Evolutionary conservation across 1,140 invertebrate genomes (phyloP).

Genomic region (Zeugodacus cucurbitae): DNA sequence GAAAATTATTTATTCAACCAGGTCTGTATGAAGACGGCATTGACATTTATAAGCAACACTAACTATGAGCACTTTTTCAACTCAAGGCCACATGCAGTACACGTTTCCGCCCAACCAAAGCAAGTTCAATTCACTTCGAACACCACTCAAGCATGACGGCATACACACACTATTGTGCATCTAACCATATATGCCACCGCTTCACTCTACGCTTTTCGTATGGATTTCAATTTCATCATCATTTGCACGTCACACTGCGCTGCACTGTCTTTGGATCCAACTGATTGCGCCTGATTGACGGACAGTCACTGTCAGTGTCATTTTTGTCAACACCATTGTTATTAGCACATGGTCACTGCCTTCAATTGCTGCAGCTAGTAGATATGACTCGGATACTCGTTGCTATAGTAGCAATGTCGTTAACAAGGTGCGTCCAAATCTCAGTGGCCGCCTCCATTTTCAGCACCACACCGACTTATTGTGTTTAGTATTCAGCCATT

Average conservation of each 20-base stretch:
- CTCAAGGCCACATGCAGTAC: no score
- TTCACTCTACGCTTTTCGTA: neutral
- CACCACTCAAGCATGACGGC: no score
- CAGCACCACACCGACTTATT: neutral
- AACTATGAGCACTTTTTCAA: no score
- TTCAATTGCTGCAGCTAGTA: neutral
- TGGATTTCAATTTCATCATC: slow-evolving; percentile 13
- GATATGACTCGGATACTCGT: neutral
- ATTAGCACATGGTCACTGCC: neutral
- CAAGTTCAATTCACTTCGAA: no score
- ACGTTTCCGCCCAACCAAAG: no score
- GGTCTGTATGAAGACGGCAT: no score
- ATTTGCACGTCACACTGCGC: neutral
- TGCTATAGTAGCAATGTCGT: no score
- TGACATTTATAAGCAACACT: no score
- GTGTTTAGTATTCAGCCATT: neutral
- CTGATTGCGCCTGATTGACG: slow-evolving; percentile 13
- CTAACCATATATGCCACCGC: no score
- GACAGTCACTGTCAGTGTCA: slow-evolving; percentile 30
- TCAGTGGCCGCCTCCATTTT: slow-evolving; percentile 2
- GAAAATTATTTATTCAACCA: no score
- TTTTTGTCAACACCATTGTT: slow-evolving; percentile 19
- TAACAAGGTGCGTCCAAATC: no score
- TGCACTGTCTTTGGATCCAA: neutral
- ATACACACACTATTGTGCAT: no score